A percentile compares a stretch with the other conserved stretches of the same genome.
These are phyloP conservation scores for Smittia aterrima DNA, from an alignment of 2,888 invertebrate genomes.

Conservation along the genomic window DNA sequence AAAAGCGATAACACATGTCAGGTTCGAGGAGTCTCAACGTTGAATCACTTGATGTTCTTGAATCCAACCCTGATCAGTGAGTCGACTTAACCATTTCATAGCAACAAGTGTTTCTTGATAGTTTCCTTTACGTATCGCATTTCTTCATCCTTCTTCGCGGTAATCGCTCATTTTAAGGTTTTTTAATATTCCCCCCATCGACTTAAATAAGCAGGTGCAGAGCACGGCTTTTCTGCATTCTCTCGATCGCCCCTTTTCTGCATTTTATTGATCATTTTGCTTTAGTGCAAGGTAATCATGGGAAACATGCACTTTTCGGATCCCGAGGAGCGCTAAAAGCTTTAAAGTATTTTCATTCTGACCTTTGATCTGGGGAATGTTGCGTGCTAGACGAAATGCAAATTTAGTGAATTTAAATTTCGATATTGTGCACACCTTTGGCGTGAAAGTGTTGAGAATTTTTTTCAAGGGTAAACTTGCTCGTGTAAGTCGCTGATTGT, in stretches of 20 bases:
- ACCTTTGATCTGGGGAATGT: slow-evolving; percentile 16
- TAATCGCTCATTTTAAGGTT: slow-evolving; percentile 30
- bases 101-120: slow-evolving; percentile 28
- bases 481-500: too few relatives aligned
- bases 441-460: too few relatives aligned
- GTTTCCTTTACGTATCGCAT: slow-evolving; percentile 24
- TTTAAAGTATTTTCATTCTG: background rate
- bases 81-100: background rate
- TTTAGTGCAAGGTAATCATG: background rate
- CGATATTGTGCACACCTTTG: too few relatives aligned
- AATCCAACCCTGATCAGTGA: background rate
- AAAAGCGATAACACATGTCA: slow-evolving; percentile 12
- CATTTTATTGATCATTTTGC: background rate
- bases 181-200: background rate
- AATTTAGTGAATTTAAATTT: background rate
- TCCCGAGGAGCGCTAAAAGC: too few relatives aligned
- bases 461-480: too few relatives aligned
- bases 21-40: background rate
- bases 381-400: slow-evolving; percentile 26
- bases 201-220: slow-evolving; percentile 14
- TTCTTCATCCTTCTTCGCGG: slow-evolving; percentile 13
- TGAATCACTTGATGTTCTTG: background rate
- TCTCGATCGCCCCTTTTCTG: background rate
- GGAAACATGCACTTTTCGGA: too few relatives aligned
- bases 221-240: slow-evolving; percentile 9